These are phyloP conservation scores for Drosophila nannoptera DNA, from an alignment of 1,140 invertebrate species.

Conservation along the genomic window DNA sequence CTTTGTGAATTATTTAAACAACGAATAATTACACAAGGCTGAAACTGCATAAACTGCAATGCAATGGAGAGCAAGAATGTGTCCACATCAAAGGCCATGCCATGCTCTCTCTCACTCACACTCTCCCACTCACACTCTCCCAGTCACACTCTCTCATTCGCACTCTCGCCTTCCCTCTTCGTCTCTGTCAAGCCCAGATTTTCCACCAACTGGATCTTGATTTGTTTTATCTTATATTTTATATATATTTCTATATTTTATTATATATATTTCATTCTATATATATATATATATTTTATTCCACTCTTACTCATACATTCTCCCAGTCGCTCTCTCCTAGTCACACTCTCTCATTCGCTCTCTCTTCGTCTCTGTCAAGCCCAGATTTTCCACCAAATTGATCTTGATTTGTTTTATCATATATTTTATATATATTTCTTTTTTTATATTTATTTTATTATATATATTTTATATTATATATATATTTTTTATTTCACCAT, in stretches of 20 bases:
- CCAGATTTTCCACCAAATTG: no score
- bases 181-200: no score
- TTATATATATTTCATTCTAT: no score
- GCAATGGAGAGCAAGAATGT: constrained; percentile 63
- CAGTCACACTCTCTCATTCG: not conserved
- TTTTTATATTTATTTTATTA: not conserved
- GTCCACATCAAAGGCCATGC: constrained; percentile 26
- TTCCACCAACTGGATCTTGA: no score
- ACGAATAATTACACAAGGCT: constrained; percentile 73
- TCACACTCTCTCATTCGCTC: not conserved
- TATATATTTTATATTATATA: no score
- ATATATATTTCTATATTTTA: no score
- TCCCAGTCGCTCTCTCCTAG: not conserved
- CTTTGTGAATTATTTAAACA: constrained; percentile 74
- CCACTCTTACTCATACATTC: not conserved
- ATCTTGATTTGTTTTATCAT: no score
- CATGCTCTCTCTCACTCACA: not conserved
- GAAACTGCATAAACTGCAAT: constrained; percentile 68
- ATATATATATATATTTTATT: no score
- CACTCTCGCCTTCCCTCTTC: no score
- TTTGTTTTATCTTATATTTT: no score
- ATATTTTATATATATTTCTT: no score
- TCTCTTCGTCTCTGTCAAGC: no score
- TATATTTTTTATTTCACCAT: not conserved
- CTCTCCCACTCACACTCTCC: not conserved